A percentile compares a stretch with the other conserved stretches of the same genome.
phyloP scores from a whole-genome alignment of 2,888 invertebrate species.

The Lathronympha strigana region DNA sequence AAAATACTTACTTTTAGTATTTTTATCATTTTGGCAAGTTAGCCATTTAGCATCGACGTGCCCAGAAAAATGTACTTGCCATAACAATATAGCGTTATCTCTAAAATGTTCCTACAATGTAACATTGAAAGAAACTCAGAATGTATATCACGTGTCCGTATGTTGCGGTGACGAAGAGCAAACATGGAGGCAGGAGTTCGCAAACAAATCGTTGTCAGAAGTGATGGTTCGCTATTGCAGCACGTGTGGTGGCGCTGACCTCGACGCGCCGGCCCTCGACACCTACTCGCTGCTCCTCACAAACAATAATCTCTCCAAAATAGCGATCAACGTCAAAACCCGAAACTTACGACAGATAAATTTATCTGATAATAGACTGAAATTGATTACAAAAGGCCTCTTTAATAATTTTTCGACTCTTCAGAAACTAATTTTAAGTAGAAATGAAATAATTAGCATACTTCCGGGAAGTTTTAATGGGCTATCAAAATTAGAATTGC shows the following conservation, averaged over 20 bases:
- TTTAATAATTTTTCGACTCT: slow-evolving; percentile 84
- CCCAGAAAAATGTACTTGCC: slow-evolving; percentile 63
- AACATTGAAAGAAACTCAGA: slow-evolving; percentile 64
- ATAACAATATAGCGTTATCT: slow-evolving; percentile 59
- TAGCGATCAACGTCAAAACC: slow-evolving; percentile 63
- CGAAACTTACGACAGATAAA: slow-evolving; percentile 83
- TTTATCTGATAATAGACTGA: slow-evolving; percentile 84
- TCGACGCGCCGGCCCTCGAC: slow-evolving; percentile 63
- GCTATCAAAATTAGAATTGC: slow-evolving; percentile 85
- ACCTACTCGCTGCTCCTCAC: slow-evolving; percentile 63
- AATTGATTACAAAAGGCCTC: slow-evolving; percentile 76
- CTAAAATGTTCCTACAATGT: slow-evolving; percentile 70
- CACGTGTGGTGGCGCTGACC: slow-evolving; percentile 63
- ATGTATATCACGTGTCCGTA: slow-evolving; percentile 56
- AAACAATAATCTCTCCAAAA: slow-evolving; percentile 65
- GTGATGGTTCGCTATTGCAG: slow-evolving; percentile 57
- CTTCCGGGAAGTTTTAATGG: slow-evolving; percentile 85
- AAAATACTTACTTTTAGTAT: slow-evolving; percentile 67
- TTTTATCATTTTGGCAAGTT: slow-evolving; percentile 69
- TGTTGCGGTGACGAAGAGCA: slow-evolving; percentile 64
- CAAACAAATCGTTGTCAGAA: slow-evolving; percentile 68
- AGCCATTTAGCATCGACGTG: slow-evolving; percentile 65
- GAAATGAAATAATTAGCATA: slow-evolving; percentile 86
- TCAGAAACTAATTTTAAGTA: slow-evolving; percentile 87
- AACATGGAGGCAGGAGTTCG: slow-evolving; percentile 58